A percentile compares a stretch with the other conserved stretches of the same genome.
These are phyloP conservation scores for Melikaiella ostensackeni DNA, from an alignment of 2,888 invertebrate genomes.

Conservation along the genomic window DNA sequence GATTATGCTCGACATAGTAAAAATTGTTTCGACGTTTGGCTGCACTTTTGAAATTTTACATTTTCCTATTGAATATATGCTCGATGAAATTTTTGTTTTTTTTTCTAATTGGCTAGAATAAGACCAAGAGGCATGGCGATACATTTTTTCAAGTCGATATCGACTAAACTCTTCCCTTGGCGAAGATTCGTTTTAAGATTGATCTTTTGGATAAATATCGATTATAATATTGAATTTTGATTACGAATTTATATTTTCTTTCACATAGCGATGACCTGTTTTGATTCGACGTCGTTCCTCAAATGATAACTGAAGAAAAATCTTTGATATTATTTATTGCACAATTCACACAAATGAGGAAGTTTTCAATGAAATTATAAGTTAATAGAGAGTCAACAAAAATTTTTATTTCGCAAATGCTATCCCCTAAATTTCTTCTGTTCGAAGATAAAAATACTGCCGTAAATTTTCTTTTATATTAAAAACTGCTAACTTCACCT, in stretches of 20 bases:
- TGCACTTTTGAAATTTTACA: neutral
- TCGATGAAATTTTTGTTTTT: neutral
- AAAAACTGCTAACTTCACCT: too few species aligned
- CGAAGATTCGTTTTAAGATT: constrained; percentile 7
- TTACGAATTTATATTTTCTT: neutral
- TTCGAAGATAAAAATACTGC: too few species aligned
- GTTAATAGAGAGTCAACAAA: too few species aligned
- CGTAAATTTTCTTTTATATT: too few species aligned
- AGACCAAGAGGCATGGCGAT: neutral
- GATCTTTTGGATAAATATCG: neutral
- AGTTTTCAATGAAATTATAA: too few species aligned
- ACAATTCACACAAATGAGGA: too few species aligned
- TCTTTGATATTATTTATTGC: neutral
- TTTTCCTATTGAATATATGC: neutral
- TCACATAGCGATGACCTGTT: neutral
- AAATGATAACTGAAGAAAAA: neutral
- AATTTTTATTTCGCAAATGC: too few species aligned
- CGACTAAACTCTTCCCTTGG: neutral
- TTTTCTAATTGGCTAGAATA: neutral
- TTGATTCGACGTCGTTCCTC: too few species aligned
- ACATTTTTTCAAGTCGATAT: neutral
- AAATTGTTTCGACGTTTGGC: neutral
- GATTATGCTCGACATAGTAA: constrained; percentile 5
- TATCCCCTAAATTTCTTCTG: too few species aligned
- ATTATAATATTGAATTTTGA: neutral